Base-by-base conservation (phyloP, 2,888 invertebrate genomes). In the Cephus sareptanus region DNA sequence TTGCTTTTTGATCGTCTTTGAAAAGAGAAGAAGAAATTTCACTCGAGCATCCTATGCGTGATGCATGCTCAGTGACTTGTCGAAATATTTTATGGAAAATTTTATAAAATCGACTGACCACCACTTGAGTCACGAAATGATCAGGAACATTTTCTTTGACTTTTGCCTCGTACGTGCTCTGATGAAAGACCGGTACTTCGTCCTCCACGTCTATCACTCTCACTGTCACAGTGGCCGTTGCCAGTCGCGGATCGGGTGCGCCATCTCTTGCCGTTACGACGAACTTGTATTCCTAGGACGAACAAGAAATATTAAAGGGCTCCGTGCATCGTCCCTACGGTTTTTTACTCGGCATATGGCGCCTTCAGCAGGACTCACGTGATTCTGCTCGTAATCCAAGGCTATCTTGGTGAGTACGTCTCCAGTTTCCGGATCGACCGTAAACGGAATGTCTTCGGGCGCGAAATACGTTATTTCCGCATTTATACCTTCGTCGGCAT, bases 191-290 rank as follows among this genome's bases (percentile, higher is more conserved):
- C 0, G 98, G 98, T 69, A 95, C 93, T 90, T 98, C 97, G 89
- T 98, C 98, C 77, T 96, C 95, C 0, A 96, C 92, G 89, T 98
- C 98, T 76, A 94, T 93, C 0, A 98, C 97, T 84, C 93, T 93
- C 0, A 98, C 95, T 0, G 96, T 95, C 13, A 98, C 97, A 0
- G 97, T 96, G 0, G 97, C 97, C 0, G 98, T 97, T 3, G 97
- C 97, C 69, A 97, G 93, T 23, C 97, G 94, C 4, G 96, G 95
- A 93, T 97, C 97, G 0, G 96, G 94, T 0, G 97, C 98, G 33
- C 97, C 96, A 89, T 98, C 98, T 89, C 95, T 95, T 1, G 98
- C 98, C 0, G 97, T 97, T 12, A 98, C 97, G 71, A 97, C 97
- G 91, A 98, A 96, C 81, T 94, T 94, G 88, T 96, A 96, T 73